Base-by-base conservation (phyloP, 2,113 vertebrate species). In the Scomber scombrus region DNA sequence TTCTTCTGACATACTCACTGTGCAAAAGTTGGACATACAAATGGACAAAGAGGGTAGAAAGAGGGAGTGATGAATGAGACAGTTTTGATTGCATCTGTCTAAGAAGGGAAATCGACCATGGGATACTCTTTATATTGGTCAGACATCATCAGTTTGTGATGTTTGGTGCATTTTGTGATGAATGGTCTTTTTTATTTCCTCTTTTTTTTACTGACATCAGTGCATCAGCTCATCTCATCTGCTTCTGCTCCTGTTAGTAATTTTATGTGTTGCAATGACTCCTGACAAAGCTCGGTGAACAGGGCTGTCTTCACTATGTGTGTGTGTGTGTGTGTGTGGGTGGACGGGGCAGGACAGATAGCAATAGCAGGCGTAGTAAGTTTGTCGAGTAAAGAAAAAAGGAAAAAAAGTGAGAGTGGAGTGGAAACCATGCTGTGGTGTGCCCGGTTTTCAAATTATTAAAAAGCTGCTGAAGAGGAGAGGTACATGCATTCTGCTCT, bases 11-110 rank as follows among this genome's bases (percentile, higher is more conserved):
- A 77, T 15, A 47, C 75, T 85, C 23, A 19, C 84, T 72, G 64
- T 71, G 64, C 89, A 86, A 40, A 86, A 86, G 88, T 85, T 83
- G 68, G 76, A 86, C 88, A 90, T 89, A 91, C 87, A 91, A 88
- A 91, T 81, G 78, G 82, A 86, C 72, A 78, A 56, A 80, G 70
- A 62, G 54, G 31, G 54, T 21, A 57, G 65, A 18, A 51, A 65
- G 55, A 64, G 26, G 55, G 65, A 60, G 31, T 12, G 71, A 72
- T 74, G 62, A 49, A 55, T 73, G 54, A 71, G 82, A 52, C 75
- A 19, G 71, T 58, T 80, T 46, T 57, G 79, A 78, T 89, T 77
- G 51, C 19, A 58, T 52, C 43, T 26, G 64, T 64, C 40, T 47
- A 64, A 40, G 23, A 67, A 52, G 21, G 78, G 74, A 62, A 74